A percentile compares a stretch with the other conserved stretches of the same genome.
Evolutionary conservation across 2,113 vertebrate species (phyloP).

Genomic region (Apeltes quadracus): DNA sequence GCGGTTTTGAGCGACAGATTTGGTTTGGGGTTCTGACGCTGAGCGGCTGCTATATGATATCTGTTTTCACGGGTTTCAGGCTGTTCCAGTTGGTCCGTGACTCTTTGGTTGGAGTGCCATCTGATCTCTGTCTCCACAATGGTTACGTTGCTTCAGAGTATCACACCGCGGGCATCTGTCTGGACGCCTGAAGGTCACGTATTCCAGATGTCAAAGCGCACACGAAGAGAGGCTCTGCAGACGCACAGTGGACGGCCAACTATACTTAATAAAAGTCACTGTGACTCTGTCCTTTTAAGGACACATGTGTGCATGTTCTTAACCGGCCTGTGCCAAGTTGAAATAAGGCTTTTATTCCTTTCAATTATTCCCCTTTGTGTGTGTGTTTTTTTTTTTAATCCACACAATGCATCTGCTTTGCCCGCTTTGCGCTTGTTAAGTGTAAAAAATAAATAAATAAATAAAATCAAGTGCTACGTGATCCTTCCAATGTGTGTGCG

Average conservation of each 20-base stretch:
- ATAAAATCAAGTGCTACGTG: too few relatives aligned
- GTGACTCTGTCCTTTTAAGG: slow-evolving; percentile 13
- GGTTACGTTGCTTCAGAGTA: slow-evolving; percentile 39
- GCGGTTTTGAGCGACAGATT: slow-evolving; percentile 64
- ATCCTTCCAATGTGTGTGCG: slow-evolving; percentile 16
- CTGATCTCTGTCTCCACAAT: slow-evolving; percentile 13
- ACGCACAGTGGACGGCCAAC: slow-evolving; percentile 8
- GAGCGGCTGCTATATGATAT: slow-evolving; percentile 45
- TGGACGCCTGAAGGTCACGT: slow-evolving; percentile 27
- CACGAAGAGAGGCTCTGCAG: slow-evolving; percentile 23
- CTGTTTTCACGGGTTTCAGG: slow-evolving; percentile 52
- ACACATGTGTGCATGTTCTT: background rate
- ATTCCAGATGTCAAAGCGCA: slow-evolving; percentile 2
- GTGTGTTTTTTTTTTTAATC: slow-evolving; percentile 43
- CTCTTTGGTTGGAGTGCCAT: slow-evolving; percentile 49
- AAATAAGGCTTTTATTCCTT: slow-evolving; percentile 31
- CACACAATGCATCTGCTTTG: slow-evolving; percentile 55
- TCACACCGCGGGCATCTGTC: slow-evolving; percentile 16
- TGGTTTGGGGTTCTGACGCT: slow-evolving; percentile 49
- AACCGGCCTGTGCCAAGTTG: slow-evolving; percentile 6
- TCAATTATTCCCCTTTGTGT: slow-evolving; percentile 8
- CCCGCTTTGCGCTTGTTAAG: slow-evolving; percentile 45
- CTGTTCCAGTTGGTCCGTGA: slow-evolving; percentile 54
- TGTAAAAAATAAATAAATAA: too few relatives aligned
- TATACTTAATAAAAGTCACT: slow-evolving; percentile 27